Conservation (phyloP, 1,140 invertebrate genomes). For the Aphis gossypii region DNA sequence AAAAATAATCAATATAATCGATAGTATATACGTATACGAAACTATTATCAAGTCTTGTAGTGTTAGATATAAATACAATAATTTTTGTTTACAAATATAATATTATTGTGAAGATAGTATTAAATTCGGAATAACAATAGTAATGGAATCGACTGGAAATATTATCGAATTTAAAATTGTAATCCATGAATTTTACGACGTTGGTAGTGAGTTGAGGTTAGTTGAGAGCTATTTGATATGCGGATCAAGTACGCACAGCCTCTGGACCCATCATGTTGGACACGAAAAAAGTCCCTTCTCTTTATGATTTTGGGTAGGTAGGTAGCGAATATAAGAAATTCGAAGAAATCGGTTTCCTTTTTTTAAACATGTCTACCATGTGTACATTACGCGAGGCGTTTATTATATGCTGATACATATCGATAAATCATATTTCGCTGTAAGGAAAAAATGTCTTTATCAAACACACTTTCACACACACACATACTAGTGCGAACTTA, state of each 20-base stretch:
- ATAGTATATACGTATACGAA: no score
- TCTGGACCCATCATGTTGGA: background rate
- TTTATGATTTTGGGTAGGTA: background rate
- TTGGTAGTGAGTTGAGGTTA: background rate
- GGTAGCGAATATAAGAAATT: background rate
- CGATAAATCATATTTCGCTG: constrained; percentile 20
- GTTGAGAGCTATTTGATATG: background rate
- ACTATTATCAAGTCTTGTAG: no score
- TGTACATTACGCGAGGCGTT: constrained; percentile 25
- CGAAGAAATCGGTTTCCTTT: background rate
- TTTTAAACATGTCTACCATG: background rate
- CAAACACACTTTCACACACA: background rate
- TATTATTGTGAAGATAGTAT: no score
- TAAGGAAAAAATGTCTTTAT: background rate
- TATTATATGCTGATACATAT: background rate
- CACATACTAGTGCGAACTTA: background rate
- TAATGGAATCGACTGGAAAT: background rate
- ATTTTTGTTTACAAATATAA: no score
- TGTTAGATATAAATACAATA: no score
- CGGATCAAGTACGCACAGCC: background rate
- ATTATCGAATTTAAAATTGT: background rate
- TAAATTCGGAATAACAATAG: background rate
- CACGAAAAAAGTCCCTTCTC: background rate
- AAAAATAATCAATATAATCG: no score
- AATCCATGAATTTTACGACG: background rate